Percentiles rank a stretch among this genome's conserved stretches.
phyloP scores from a whole-genome alignment of 1,140 invertebrate genomes.

The Rhopalosiphum padi region DNA sequence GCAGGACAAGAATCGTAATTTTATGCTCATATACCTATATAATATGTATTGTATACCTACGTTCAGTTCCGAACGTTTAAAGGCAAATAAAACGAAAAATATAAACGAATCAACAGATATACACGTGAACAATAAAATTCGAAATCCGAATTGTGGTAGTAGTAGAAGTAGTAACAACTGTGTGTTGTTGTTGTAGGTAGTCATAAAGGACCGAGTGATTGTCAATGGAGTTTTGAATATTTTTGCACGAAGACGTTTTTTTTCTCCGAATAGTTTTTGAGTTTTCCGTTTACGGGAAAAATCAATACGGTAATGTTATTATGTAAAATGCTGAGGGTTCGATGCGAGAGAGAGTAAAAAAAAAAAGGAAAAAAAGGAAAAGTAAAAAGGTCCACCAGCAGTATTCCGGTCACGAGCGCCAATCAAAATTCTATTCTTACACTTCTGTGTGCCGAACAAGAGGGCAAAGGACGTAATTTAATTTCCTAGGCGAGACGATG shows the following conservation, averaged over 20 bases:
- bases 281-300: conserved; percentile 37
- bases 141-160: background rate
- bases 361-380: background rate
- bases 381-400: conserved; percentile 41
- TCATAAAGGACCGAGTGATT: background rate
- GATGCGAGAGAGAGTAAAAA: background rate
- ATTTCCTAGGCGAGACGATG: conserved; percentile 43
- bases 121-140: background rate
- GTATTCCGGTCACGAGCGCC: conserved; percentile 57
- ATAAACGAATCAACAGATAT: conserved; percentile 3
- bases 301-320: conserved; percentile 56
- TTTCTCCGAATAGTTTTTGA: conserved; percentile 10
- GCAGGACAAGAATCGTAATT: background rate
- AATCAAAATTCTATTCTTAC: conserved; percentile 58
- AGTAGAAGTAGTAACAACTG: no score
- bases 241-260: conserved; percentile 8
- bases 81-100: background rate
- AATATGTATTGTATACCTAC: background rate
- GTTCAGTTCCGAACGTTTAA: background rate
- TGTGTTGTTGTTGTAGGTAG: background rate
- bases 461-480: conserved; percentile 54
- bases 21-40: background rate
- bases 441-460: conserved; percentile 44
- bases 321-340: conserved; percentile 53
- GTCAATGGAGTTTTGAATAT: conserved; percentile 37